Conservation (phyloP, 2,888 invertebrate genomes). For the Molanna angustata region DNA sequence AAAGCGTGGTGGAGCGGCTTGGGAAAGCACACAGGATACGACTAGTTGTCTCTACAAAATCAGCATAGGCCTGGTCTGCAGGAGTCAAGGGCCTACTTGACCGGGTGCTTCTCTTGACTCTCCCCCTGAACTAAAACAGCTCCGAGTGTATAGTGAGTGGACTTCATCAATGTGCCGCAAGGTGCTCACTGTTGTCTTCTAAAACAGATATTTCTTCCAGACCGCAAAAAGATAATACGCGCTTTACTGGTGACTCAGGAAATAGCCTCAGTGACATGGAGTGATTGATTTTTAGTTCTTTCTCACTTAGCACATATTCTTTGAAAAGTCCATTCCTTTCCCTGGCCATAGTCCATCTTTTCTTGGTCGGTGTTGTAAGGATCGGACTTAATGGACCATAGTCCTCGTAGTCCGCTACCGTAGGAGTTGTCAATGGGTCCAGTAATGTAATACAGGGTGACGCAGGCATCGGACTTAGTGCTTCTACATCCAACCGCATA, state of each 20-base stretch:
- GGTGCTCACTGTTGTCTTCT: background rate
- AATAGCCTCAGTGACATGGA: background rate
- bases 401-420: background rate
- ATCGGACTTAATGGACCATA: constrained; percentile 1
- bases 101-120: background rate
- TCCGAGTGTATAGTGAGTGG: background rate
- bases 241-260: background rate
- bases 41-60: no score
- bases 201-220: background rate
- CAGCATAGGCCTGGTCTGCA: background rate
- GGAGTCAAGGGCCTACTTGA: background rate
- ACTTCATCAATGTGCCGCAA: background rate
- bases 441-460: background rate
- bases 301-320: background rate
- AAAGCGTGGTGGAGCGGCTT: no score
- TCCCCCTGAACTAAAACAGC: constrained; percentile 2
- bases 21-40: no score
- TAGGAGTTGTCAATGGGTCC: background rate
- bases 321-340: background rate
- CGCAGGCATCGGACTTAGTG: background rate
- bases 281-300: background rate
- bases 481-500: background rate
- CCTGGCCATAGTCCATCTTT: constrained; percentile 1
- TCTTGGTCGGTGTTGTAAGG: background rate
- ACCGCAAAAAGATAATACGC: background rate